Evolutionary conservation across 2,888 invertebrate genomes (phyloP), one percentile per base, ranked within the genome.

Genomic region (Pecten maximus): DNA sequence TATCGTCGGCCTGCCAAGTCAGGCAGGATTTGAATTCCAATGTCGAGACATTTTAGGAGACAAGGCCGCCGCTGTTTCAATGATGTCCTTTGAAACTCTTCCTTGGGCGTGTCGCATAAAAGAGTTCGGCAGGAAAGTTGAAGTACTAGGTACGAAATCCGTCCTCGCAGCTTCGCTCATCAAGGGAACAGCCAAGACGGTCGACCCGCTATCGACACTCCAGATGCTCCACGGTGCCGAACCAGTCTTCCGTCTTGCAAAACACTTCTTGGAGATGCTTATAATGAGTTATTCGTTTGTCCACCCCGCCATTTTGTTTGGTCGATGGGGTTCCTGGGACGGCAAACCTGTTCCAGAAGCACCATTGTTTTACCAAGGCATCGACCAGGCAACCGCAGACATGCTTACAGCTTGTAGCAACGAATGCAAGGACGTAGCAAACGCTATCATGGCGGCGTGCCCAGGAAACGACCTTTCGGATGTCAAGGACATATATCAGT

Each of bases 271-370:
- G 28, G 93, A 92, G 87, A 93, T 94, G 23, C 93, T 93, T 44
- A 92, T 95, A 12, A 91, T 92, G 87, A 93, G 92, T 0, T 93
- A 94, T 48, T 92, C 93, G 1, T 93, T 92, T 40, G 90, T 95
- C 15, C 95, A 95, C 89, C 94, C 94, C 1, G 93, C 94, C n/a
- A 93, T 95, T 54, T 94, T 95, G 95, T 94, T 94, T 87, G 94
- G 94, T 0, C 88, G 87, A n/a, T 95, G 95, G 95, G 91, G 91
- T 88, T 87, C 93, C 35, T 95, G 94, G 94, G 93, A 94, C 88
- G 94, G 94, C 0, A 88, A 91, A 50, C 92, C 93, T 10, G 35
- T 94, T 50, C 92, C 91, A 23, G 74, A 91, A 23, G 92, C 91
- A 12, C 94, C 95, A 12, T 89, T 95, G 23, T 95, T 95, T 88